Evolutionary conservation across 2,888 invertebrate genomes (phyloP), one percentile per base, ranked within the genome.

Genomic region (Dendrolimus pini): DNA sequence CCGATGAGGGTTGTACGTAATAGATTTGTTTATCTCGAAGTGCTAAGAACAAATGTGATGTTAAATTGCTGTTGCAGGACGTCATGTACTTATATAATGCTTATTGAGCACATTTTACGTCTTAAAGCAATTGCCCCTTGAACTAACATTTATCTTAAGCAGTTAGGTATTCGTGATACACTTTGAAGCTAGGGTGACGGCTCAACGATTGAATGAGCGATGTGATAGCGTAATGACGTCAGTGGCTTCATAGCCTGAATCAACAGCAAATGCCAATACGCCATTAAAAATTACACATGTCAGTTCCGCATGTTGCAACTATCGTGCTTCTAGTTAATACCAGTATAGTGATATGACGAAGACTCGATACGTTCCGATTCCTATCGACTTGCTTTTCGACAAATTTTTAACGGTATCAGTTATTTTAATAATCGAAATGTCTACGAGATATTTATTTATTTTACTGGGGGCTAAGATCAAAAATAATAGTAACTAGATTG

Each of bases 281-380:
- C 66, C 63, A 72, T 69, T 74, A 73, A 75, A 69, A 70, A 70
- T 67, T 63, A 71, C 65, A 59, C 58, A 60, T 59, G 57, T 53
- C 57, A 55, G 74, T 79, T 78, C 80, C 78, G 79, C 77, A 67
- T 79, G 67, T 74, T 65, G 65, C 66, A 66, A 71, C 69, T 67
- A 53, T 53, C 53, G 53, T 63, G 60, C 59, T 64, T 59, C 55
- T 57, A 64, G 59, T 64, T 71, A 69, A 69, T 65, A 62, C 47
- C 9, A 47, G 18, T 52, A 52, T 52, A 55, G 52, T 55, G 58
- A 55, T 30, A 30, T 30, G 30, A 30, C 30, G 30, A 30, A 30
- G 30, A 30, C 30, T 30, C 6, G 30, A 30, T 30, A 30, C 30
- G 0, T 30, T 6, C 6, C 30, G 30, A 30, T 30, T 30, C 30